Conservation (phyloP, 2,888 invertebrate genomes). For the Cantharis lateralis region DNA sequence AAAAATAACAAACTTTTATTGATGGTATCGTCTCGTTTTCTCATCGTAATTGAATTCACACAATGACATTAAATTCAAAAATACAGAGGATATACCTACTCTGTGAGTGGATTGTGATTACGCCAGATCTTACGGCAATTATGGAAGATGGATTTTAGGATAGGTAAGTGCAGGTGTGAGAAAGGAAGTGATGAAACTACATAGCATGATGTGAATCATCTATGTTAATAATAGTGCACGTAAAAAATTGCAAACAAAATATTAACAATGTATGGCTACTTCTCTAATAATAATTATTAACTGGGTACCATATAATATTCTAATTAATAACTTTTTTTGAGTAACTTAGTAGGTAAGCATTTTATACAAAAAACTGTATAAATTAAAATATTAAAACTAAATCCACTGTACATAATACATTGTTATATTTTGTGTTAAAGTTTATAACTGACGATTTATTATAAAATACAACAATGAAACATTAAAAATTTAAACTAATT, state of each 20-base stretch:
- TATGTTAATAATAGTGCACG: conserved; percentile 1
- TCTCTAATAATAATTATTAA: not conserved
- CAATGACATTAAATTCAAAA: not conserved
- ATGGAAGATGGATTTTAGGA: conserved; percentile 35
- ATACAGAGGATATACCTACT: not conserved
- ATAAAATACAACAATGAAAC: not conserved
- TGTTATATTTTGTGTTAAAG: not conserved
- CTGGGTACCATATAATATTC: not conserved
- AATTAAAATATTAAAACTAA: not conserved
- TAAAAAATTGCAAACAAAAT: conserved; percentile 3
- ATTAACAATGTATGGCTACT: not conserved
- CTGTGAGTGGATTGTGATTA: conserved; percentile 12
- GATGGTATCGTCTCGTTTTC: not conserved
- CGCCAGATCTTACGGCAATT: conserved; percentile 26
- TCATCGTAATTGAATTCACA: not conserved
- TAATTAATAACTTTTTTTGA: not conserved
- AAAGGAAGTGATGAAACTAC: conserved; percentile 38
- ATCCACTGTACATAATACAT: not conserved
- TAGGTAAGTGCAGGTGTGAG: conserved; percentile 39
- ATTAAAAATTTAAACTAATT: not conserved
- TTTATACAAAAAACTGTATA: not conserved
- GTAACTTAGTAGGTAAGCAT: not conserved
- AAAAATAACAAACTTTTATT: not conserved
- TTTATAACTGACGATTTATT: not conserved
- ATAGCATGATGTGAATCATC: conserved; percentile 20